A percentile compares a stretch with the other conserved stretches of the same genome.
phyloP scores from a whole-genome alignment of 2,888 invertebrate species.

The Steinernema scapterisci region DNA sequence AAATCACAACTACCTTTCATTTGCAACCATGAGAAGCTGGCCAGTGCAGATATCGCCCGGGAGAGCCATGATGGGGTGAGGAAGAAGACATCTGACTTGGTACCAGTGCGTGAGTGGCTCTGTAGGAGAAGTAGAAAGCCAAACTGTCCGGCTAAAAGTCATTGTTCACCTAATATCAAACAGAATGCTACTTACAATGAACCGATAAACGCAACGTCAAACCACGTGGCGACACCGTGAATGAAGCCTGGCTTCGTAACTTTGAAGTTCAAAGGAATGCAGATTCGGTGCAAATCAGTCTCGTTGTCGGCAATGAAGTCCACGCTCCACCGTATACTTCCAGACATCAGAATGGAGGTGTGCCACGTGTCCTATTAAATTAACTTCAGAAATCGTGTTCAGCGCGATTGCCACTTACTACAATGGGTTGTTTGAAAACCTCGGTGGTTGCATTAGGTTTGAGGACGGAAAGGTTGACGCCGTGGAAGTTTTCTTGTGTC shows the following conservation, averaged over 20 bases:
- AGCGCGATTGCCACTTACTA: constrained; percentile 70
- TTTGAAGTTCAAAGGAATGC: constrained; percentile 91
- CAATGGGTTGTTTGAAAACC: constrained; percentile 95
- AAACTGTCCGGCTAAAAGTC: constrained; percentile 79
- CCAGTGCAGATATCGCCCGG: constrained; percentile 85
- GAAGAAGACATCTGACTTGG: constrained; percentile 91
- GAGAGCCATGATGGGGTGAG: constrained; percentile 84
- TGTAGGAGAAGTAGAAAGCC: constrained; percentile 96
- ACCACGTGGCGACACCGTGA: constrained; percentile 96
- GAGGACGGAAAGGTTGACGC: constrained; percentile 89
- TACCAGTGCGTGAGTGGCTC: constrained; percentile 99
- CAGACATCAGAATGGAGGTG: constrained; percentile 92
- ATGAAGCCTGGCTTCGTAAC: constrained; percentile 89
- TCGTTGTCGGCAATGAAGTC: constrained; percentile 91
- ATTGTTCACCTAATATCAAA: neutral
- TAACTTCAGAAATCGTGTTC: neutral
- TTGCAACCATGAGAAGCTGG: constrained; percentile 84
- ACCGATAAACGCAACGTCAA: constrained; percentile 94
- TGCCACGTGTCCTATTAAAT: constrained; percentile 84
- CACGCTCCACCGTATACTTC: constrained; percentile 87
- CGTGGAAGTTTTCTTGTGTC: constrained; percentile 86
- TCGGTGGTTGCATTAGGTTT: constrained; percentile 92
- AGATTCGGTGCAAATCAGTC: constrained; percentile 89
- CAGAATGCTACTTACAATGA: constrained; percentile 64
- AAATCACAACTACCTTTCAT: constrained; percentile 76